Percentiles rank a stretch among this genome's conserved stretches.
Conservation (phyloP, 2,797 vertebrate genomes). For the Microcaecilia unicolor region DNA sequence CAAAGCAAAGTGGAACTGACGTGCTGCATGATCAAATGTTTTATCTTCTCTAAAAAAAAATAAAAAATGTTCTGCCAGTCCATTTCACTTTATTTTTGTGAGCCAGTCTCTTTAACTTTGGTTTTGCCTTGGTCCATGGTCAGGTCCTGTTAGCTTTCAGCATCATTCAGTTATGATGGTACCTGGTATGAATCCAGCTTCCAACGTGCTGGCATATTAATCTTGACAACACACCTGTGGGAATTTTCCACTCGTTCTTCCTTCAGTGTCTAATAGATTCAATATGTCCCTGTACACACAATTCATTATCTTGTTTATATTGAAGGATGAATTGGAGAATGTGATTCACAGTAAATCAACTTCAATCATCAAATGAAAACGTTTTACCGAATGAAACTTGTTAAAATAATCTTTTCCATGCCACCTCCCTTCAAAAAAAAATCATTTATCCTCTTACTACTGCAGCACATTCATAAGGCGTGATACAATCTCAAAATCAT, state of each 20-base stretch:
- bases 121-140: conserved; percentile 7
- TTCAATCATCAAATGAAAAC: background rate
- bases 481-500: too few species aligned
- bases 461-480: too few species aligned
- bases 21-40: rapidly evolving
- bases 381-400: too few species aligned
- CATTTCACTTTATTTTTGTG: background rate
- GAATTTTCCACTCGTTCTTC: conserved; percentile 16
- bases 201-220: conserved; percentile 4
- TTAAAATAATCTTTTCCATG: too few species aligned
- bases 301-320: conserved; percentile 4
- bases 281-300: background rate
- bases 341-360: background rate
- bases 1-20: rapidly evolving
- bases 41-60: rapidly evolving
- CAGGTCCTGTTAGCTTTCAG: conserved; percentile 3
- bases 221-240: conserved; percentile 29
- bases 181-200: conserved; percentile 13
- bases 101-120: background rate
- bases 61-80: background rate
- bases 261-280: conserved; percentile 14
- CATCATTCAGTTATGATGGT: background rate
- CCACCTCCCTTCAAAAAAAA: too few species aligned
- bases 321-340: background rate
- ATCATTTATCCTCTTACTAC: too few species aligned